These are phyloP conservation scores for Eueremaeus valkanovi DNA, from an alignment of 2,888 invertebrate genomes.

Conservation along the genomic window DNA sequence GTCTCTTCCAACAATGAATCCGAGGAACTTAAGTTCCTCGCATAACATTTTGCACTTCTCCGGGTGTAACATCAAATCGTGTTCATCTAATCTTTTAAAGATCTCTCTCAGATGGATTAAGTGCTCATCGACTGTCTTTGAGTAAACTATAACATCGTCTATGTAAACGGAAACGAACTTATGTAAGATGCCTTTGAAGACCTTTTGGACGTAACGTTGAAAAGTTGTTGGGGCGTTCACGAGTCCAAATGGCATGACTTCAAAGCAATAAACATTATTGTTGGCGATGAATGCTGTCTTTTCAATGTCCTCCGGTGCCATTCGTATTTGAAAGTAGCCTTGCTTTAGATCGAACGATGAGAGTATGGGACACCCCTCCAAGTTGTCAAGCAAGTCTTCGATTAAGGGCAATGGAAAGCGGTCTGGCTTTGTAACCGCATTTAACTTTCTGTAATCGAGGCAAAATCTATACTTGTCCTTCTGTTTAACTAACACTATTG, in stretches of 20 bases:
- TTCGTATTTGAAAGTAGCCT: slow-evolving; percentile 37
- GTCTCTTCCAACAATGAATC: background rate
- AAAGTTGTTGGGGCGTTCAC: slow-evolving; percentile 49
- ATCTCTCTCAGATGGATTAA: background rate
- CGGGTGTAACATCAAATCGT: background rate
- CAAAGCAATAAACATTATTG: slow-evolving; percentile 47
- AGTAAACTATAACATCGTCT: slow-evolving; percentile 37
- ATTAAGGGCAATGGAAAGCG: slow-evolving; percentile 25
- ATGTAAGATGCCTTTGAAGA: slow-evolving; percentile 37
- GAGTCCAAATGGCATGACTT: too few species aligned
- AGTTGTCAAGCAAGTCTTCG: slow-evolving; percentile 16
- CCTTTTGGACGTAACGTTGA: slow-evolving; percentile 47
- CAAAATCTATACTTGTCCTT: slow-evolving; percentile 4
- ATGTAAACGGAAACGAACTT: slow-evolving; percentile 39
- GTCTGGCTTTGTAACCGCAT: slow-evolving; percentile 32
- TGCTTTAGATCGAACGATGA: background rate
- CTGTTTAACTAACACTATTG: slow-evolving; percentile 31
- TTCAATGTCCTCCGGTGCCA: slow-evolving; percentile 37
- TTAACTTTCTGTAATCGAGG: slow-evolving; percentile 37
- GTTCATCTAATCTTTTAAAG: background rate
- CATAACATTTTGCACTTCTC: slow-evolving; percentile 28
- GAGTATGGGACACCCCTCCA: background rate
- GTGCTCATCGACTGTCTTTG: background rate
- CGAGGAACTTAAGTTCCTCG: slow-evolving; percentile 25
- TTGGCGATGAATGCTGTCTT: slow-evolving; percentile 48